Conservation (phyloP, 1,140 invertebrate species). For the Listronotus oregonensis region DNA sequence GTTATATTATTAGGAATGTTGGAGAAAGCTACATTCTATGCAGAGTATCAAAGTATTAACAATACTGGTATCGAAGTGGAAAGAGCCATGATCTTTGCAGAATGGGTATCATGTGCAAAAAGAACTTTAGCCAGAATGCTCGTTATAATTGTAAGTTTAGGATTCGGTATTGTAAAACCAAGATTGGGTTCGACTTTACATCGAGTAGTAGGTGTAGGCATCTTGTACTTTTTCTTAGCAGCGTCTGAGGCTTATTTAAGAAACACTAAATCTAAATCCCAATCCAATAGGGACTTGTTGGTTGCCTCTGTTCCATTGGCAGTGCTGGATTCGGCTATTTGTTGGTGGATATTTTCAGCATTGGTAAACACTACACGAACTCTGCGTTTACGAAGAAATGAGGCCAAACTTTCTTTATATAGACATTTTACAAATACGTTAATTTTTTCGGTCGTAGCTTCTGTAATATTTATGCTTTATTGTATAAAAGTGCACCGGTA, state of each 20-base stretch:
- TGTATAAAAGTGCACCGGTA: constrained; percentile 70
- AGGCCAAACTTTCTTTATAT: constrained; percentile 89
- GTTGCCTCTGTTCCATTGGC: constrained; percentile 76
- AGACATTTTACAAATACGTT: constrained; percentile 92
- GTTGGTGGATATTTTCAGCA: constrained; percentile 88
- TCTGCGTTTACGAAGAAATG: constrained; percentile 79
- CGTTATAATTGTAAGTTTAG: constrained; percentile 90
- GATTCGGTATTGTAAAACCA: constrained; percentile 95
- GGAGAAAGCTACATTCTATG: constrained; percentile 87
- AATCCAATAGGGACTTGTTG: constrained; percentile 68
- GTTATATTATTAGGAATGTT: constrained; percentile 87
- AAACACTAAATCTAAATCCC: constrained; percentile 70
- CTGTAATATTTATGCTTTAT: constrained; percentile 91
- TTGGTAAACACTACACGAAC: constrained; percentile 88
- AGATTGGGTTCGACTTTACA: constrained; percentile 84
- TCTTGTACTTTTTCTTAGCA: constrained; percentile 82
- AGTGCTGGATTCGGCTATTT: constrained; percentile 72
- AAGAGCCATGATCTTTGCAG: constrained; percentile 77
- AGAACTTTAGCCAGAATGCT: constrained; percentile 88
- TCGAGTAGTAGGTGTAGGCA: constrained; percentile 80
- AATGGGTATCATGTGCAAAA: constrained; percentile 88
- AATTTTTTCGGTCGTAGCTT: constrained; percentile 86
- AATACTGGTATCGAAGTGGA: constrained; percentile 71
- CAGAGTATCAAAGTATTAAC: constrained; percentile 83
- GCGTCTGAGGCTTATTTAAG: constrained; percentile 81